These are phyloP conservation scores for Temnothorax unifasciatus DNA, from an alignment of 2,888 invertebrate species.

Conservation along the genomic window DNA sequence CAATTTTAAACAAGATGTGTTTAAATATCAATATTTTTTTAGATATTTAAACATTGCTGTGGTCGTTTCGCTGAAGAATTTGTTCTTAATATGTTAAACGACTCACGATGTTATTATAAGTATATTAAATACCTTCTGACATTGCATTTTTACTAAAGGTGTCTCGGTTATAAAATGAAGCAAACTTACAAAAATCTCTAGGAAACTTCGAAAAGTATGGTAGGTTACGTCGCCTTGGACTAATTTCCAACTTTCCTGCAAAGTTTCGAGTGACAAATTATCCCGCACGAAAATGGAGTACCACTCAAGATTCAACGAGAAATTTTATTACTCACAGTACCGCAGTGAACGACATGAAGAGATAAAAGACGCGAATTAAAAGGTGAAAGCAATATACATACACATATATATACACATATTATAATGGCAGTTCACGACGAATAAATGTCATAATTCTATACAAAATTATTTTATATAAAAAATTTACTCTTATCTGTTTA, in stretches of 20 bases:
- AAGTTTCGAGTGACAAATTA: conserved; percentile 73
- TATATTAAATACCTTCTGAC: conserved; percentile 31
- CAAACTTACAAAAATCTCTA: conserved; percentile 52
- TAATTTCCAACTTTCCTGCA: conserved; percentile 69
- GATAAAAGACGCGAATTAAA: conserved; percentile 53
- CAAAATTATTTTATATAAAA: conserved; percentile 32
- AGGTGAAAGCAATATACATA: conserved; percentile 40
- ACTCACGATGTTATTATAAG: conserved; percentile 12
- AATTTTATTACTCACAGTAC: conserved; percentile 67
- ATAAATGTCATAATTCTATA: conserved; percentile 41
- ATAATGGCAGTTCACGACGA: conserved; percentile 46
- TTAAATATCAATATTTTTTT: conserved; percentile 12
- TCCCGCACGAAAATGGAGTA: conserved; percentile 69
- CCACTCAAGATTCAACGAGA: conserved; percentile 68
- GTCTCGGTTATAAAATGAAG: conserved; percentile 26
- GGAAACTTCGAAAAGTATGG: conserved; percentile 61
- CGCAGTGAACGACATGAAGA: conserved; percentile 8
- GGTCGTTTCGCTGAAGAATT: background rate
- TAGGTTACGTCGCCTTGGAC: conserved; percentile 60
- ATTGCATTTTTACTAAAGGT: conserved; percentile 24
- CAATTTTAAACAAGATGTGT: background rate
- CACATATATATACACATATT: background rate
- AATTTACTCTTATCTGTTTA: background rate
- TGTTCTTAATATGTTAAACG: background rate
- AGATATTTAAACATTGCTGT: background rate